Base-by-base conservation (phyloP, 2,113 vertebrate species). In the Diglossa brunneiventris region DNA sequence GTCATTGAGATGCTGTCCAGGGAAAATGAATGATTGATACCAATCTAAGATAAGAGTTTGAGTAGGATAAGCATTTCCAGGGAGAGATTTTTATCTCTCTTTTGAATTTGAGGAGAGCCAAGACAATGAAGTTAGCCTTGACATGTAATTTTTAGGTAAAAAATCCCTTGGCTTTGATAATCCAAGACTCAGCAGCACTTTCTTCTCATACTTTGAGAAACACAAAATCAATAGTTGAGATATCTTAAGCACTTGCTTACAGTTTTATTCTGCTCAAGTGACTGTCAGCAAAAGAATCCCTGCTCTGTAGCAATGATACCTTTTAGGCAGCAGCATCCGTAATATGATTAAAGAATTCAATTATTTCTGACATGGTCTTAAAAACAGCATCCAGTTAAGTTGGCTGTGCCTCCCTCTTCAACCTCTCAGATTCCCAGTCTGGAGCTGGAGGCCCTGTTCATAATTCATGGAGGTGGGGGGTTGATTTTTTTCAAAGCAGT, bases 11-110 rank as follows among this genome's bases (percentile, higher is more conserved):
- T 81, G 35, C 91, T 46, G 61, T 78, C 95, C 81, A 31, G 95
- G 92, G 94, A 93, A 93, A 94, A 95, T 64, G 89, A 94, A 95
- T 94, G 91, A 95, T 94, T 97, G 94, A 94, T 95, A 92, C 89
- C 94, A 94, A 96, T 92, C 95, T 91, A 75, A 94, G 95, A 93
- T 91, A 95, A 93, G 95, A 94, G 77, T 94, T 89, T 84, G 91
- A 94, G 89, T 50, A 84, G 80, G 94, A 84, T 96, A 94, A 91
- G 94, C 89, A 91, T 94, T 97, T 97, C 92, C 92, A 95, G 80
- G 68, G 94, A 95, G 94, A 96, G 95, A 95, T 94, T 94, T 93
- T 94, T 94, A 94, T 94, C 92, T 96, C 89, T 90, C 92, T 77
- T 74, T 93, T 96, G 92, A 94, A 92, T 94, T 70, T 93, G 91